Evolutionary conservation across 64 coral and sea anemone species (phyloP).

Genomic region (Orbicella faveolata): DNA sequence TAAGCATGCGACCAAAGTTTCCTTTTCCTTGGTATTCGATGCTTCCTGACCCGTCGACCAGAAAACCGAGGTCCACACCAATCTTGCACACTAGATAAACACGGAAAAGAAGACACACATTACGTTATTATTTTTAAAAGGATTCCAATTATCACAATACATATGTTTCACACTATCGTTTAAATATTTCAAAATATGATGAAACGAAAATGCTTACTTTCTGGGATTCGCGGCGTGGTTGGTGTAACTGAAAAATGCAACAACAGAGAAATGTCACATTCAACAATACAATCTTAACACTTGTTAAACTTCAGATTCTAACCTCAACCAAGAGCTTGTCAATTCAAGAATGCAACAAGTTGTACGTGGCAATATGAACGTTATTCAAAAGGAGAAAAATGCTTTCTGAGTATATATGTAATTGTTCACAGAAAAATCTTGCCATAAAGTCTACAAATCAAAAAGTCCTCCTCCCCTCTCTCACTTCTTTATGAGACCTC

Average conservation of each 20-base stretch:
- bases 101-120: neutral
- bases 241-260: neutral
- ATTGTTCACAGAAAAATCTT: too few species aligned
- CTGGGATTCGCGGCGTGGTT: neutral
- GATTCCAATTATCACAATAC: neutral
- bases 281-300: neutral
- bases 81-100: neutral
- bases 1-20: constrained; percentile 43
- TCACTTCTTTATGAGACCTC: too few species aligned
- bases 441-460: too few species aligned
- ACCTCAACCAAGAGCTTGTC: too few species aligned
- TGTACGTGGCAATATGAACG: too few species aligned
- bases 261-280: neutral
- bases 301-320: too few species aligned
- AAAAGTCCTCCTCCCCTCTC: too few species aligned
- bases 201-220: constrained; percentile 10
- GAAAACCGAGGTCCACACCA: constrained; percentile 46
- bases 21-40: constrained; percentile 47
- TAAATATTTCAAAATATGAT: neutral
- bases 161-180: neutral
- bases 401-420: too few species aligned
- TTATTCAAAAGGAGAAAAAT: too few species aligned
- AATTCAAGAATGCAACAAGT: too few species aligned
- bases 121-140: neutral
- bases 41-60: constrained; percentile 59